Conservation (phyloP, 2,888 invertebrate species). For the Parnassius glacialis region DNA sequence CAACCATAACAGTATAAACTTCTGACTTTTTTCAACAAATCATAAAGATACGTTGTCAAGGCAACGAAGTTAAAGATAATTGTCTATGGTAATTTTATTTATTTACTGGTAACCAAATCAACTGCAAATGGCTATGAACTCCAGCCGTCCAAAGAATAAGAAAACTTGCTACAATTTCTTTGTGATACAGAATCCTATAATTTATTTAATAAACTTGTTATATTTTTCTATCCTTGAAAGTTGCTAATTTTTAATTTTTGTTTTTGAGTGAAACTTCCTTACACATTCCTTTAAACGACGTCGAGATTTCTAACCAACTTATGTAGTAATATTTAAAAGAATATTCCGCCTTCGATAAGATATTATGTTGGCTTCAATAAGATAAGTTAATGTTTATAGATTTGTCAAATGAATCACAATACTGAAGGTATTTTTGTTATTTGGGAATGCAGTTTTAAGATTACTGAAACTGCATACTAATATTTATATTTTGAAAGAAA, state of each 20-base stretch:
- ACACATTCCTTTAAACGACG: conserved; percentile 21
- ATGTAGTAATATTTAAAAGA: neutral
- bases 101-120: neutral
- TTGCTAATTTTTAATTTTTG: conserved; percentile 3
- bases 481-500: no score
- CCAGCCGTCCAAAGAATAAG: conserved; percentile 18
- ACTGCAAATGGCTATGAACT: neutral
- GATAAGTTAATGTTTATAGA: conserved; percentile 5
- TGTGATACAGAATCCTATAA: neutral
- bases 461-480: no score
- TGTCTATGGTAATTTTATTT: neutral
- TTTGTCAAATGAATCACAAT: neutral
- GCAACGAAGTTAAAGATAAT: neutral
- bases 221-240: conserved; percentile 16
- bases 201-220: conserved; percentile 9
- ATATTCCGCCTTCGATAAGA: conserved; percentile 16
- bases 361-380: conserved; percentile 15
- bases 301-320: conserved; percentile 3
- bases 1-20: no score
- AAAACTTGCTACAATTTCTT: conserved; percentile 1
- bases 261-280: conserved; percentile 3
- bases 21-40: no score
- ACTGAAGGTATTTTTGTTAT: conserved; percentile 12
- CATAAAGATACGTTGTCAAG: no score
- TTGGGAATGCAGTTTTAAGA: conserved; percentile 9